phyloP scores from a whole-genome alignment of 2,113 vertebrate species.

The Albula glossodonta region DNA sequence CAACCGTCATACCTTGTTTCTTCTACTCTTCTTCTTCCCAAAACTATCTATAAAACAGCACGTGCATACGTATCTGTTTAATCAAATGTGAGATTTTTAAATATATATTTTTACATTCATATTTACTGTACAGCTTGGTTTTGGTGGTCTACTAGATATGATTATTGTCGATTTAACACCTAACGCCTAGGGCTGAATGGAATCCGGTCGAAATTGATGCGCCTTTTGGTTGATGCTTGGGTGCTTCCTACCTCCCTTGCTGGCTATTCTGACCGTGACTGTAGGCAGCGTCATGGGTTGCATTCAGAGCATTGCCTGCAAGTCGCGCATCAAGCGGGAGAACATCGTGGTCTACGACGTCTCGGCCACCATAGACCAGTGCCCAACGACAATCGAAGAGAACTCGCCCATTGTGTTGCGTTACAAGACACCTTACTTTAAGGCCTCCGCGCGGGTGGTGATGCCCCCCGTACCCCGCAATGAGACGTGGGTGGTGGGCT shows the following conservation, averaged over 20 bases:
- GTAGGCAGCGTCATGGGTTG: slow-evolving; percentile 82
- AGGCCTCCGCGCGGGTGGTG: slow-evolving; percentile 87
- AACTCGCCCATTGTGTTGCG: slow-evolving; percentile 95
- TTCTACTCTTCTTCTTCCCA: background rate
- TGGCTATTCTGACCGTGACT: slow-evolving; percentile 52
- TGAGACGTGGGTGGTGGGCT: slow-evolving; percentile 96
- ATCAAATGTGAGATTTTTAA: background rate
- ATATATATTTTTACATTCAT: slow-evolving; percentile 3
- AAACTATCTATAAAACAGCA: background rate
- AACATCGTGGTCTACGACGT: slow-evolving; percentile 94
- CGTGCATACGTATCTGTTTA: background rate
- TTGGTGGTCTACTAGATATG: slow-evolving; percentile 1
- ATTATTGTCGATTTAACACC: slow-evolving; percentile 43
- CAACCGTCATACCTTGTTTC: background rate
- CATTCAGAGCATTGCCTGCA: slow-evolving; percentile 94
- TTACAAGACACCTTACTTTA: slow-evolving; percentile 97
- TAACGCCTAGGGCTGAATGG: slow-evolving; percentile 58
- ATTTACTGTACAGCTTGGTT: background rate
- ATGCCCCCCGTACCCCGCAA: slow-evolving; percentile 91
- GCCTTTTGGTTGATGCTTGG: slow-evolving; percentile 59
- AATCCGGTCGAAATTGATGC: slow-evolving; percentile 66
- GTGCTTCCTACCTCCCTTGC: slow-evolving; percentile 49
- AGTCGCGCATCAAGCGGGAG: slow-evolving; percentile 90
- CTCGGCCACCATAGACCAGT: slow-evolving; percentile 90
- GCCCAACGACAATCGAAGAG: slow-evolving; percentile 91